phyloP scores from a whole-genome alignment of 2,113 vertebrate species.

The Tringa solitaria region DNA sequence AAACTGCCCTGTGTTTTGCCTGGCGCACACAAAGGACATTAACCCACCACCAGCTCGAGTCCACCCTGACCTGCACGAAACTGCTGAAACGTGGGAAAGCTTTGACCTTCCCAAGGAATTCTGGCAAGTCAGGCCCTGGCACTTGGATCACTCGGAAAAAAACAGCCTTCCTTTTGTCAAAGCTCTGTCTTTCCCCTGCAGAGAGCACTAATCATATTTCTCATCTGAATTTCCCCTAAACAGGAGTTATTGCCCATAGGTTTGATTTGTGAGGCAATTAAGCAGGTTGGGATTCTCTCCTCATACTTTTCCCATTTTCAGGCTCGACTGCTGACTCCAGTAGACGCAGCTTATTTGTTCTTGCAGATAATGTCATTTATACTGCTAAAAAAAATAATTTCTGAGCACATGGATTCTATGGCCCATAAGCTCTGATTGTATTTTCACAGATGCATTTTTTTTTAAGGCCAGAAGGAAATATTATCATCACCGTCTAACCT shows the following conservation, averaged over 20 bases:
- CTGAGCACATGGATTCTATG: not conserved
- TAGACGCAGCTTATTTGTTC: not conserved
- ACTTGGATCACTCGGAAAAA: not conserved
- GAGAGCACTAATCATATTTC: conserved; percentile 18
- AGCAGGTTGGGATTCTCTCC: conserved; percentile 5
- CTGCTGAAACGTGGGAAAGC: not conserved
- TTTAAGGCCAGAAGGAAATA: not conserved
- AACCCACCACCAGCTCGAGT: not conserved
- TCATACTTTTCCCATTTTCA: conserved; percentile 16
- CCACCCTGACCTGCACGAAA: not conserved
- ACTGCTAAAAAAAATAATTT: not conserved
- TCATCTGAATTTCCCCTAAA: conserved; percentile 7
- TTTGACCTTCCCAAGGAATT: not conserved
- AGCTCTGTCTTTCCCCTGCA: not conserved
- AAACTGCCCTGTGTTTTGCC: not conserved
- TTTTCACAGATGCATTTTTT: not conserved
- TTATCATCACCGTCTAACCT: not conserved
- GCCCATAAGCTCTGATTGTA: not conserved
- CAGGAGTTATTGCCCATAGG: not conserved
- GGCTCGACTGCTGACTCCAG: not conserved
- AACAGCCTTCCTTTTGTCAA: not conserved
- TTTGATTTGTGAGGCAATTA: conserved; percentile 54
- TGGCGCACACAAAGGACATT: fast-evolving
- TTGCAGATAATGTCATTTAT: conserved; percentile 1
- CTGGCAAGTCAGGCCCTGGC: not conserved